phyloP scores from a whole-genome alignment of 2,888 invertebrate species.

The Myopa testacea region DNA sequence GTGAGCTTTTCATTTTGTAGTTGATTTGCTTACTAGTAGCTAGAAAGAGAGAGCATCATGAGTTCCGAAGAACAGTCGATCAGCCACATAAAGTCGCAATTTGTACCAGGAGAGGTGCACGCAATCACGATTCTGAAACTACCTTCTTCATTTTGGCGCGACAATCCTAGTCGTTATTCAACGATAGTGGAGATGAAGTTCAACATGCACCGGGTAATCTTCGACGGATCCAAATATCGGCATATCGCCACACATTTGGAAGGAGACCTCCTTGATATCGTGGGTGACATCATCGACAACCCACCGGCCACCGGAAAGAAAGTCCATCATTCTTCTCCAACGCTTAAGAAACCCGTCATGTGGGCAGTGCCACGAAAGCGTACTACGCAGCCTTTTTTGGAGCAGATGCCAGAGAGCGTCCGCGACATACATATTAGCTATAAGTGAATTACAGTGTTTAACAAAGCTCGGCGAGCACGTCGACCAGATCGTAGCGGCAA shows the following conservation, averaged over 20 bases:
- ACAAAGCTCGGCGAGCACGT: neutral
- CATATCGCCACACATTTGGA: constrained; percentile 19
- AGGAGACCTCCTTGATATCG: too few relatives aligned
- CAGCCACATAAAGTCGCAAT: too few relatives aligned
- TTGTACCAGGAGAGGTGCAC: neutral
- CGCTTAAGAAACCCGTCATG: constrained; percentile 26
- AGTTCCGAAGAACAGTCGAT: too few relatives aligned
- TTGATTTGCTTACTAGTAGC: too few relatives aligned
- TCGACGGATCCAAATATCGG: constrained; percentile 22
- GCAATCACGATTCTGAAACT: constrained; percentile 13
- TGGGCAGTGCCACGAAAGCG: constrained; percentile 30
- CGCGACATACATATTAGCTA: constrained; percentile 29
- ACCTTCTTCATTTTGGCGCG: constrained; percentile 23
- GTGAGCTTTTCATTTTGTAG: too few relatives aligned
- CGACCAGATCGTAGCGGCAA: neutral
- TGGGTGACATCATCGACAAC: constrained; percentile 32
- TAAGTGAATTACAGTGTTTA: neutral
- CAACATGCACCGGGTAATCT: constrained; percentile 1
- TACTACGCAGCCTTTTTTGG: constrained; percentile 30
- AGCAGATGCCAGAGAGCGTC: constrained; percentile 36
- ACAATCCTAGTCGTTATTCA: constrained; percentile 12
- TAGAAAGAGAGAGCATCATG: too few relatives aligned
- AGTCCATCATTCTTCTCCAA: constrained; percentile 31
- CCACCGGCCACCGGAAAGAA: constrained; percentile 20
- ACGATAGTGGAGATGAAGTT: constrained; percentile 16